These are phyloP conservation scores for Aleadryas rufinucha DNA, from an alignment of 2,113 vertebrate genomes.

Conservation along the genomic window DNA sequence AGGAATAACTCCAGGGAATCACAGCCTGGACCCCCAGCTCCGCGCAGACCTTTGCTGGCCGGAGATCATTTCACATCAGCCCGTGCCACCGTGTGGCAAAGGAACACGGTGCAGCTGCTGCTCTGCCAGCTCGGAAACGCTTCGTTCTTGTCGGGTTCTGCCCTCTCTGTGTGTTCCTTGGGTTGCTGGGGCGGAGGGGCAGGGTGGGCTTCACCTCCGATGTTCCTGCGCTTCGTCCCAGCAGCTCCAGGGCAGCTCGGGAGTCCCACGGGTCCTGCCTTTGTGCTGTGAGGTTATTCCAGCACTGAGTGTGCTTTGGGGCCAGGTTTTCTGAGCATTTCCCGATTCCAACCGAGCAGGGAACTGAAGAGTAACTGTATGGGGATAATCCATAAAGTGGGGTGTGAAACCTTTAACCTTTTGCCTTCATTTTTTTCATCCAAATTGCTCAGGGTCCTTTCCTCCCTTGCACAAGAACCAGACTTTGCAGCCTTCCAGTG, in stretches of 20 bases:
- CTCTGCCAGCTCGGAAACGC: background rate
- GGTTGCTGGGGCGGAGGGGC: background rate
- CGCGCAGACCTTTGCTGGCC: background rate
- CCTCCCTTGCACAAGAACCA: background rate
- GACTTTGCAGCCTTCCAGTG: background rate
- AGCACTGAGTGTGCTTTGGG: background rate
- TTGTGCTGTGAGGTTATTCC: background rate
- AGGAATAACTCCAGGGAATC: fast-evolving
- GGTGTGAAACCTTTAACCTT: background rate
- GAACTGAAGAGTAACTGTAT: background rate
- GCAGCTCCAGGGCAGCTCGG: background rate
- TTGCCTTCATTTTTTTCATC: background rate
- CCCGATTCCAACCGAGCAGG: fast-evolving
- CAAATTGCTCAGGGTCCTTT: fast-evolving
- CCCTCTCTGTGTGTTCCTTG: background rate
- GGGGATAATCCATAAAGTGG: background rate
- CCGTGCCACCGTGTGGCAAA: constrained; percentile 19
- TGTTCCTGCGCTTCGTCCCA: fast-evolving
- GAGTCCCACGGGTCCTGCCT: fast-evolving
- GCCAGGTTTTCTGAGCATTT: background rate
- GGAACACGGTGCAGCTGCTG: background rate
- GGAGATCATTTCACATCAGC: background rate
- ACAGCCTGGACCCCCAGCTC: too few species aligned
- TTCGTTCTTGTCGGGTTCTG: background rate
- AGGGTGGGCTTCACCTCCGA: fast-evolving